phyloP scores from a whole-genome alignment of 2,797 vertebrate species.

The Synanceia verrucosa region DNA sequence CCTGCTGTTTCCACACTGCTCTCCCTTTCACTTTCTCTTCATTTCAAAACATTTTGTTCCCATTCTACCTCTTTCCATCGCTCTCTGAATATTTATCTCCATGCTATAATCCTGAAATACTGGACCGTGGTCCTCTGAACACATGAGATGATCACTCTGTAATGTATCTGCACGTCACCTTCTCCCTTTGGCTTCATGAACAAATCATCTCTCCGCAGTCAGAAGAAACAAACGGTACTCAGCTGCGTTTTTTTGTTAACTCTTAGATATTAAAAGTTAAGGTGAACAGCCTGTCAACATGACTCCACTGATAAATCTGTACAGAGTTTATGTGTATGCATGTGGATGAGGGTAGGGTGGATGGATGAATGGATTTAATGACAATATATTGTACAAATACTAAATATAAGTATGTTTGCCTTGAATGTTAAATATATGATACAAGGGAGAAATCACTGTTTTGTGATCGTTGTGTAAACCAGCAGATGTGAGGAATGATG shows the following conservation, averaged over 20 bases:
- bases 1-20: neutral
- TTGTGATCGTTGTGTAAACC: constrained; percentile 40
- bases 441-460: constrained; percentile 46
- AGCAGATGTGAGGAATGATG: constrained; percentile 32
- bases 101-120: constrained; percentile 21
- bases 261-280: constrained; percentile 13
- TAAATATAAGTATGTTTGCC: constrained; percentile 59
- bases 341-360: constrained; percentile 10
- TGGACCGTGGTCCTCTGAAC: constrained; percentile 45
- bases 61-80: neutral
- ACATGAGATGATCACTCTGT: constrained; percentile 18
- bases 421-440: constrained; percentile 57
- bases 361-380: constrained; percentile 53
- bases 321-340: constrained; percentile 59
- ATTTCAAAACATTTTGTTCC: constrained; percentile 2
- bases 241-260: constrained; percentile 24
- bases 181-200: constrained; percentile 43
- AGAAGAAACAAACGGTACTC: constrained; percentile 37
- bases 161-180: constrained; percentile 36
- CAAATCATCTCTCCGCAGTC: constrained; percentile 34
- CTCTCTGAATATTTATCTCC: constrained; percentile 6
- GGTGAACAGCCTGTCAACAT: constrained; percentile 11
- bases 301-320: constrained; percentile 41
- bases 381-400: constrained; percentile 63
- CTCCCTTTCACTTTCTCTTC: constrained; percentile 1